Percentiles rank a stretch among this genome's conserved stretches.
Conservation (phyloP, 2,797 vertebrate genomes). For the Notolabrus celidotus region DNA sequence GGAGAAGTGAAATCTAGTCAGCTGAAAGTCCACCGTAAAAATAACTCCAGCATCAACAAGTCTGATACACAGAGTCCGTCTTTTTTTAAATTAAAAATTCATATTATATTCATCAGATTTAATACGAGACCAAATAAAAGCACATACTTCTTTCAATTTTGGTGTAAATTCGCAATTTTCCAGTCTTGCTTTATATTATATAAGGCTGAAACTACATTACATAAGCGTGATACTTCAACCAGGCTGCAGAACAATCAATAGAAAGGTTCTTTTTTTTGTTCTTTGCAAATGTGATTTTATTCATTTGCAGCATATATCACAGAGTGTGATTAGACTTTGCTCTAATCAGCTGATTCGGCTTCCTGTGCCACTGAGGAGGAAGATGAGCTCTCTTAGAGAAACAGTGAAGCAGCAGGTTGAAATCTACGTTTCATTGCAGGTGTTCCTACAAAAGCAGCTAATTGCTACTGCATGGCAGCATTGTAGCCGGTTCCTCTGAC, state of each 20-base stretch:
- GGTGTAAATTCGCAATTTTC: background rate
- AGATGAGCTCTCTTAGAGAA: constrained; percentile 49
- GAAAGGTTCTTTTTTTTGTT: background rate
- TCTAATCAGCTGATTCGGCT: constrained; percentile 60
- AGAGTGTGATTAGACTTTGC: constrained; percentile 64
- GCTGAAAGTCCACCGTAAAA: constrained; percentile 63
- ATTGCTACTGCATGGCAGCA: constrained; percentile 65
- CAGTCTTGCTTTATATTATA: constrained; percentile 8
- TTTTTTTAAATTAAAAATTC: constrained; percentile 4
- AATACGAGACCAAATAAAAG: constrained; percentile 17
- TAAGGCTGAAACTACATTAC: constrained; percentile 5
- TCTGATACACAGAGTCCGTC: constrained; percentile 28
- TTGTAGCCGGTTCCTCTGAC: constrained; percentile 65
- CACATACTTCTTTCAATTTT: background rate
- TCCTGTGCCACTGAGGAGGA: constrained; percentile 55
- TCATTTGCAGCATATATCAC: constrained; percentile 28
- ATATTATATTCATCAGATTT: background rate
- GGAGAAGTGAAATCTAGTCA: constrained; percentile 66
- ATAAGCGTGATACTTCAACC: background rate
- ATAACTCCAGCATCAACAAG: constrained; percentile 74
- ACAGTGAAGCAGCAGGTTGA: constrained; percentile 69
- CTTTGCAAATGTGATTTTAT: constrained; percentile 22
- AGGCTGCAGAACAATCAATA: constrained; percentile 32
- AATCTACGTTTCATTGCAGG: constrained; percentile 73
- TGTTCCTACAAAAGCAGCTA: constrained; percentile 79